Evolutionary conservation across 2,888 invertebrate species (phyloP), one percentile per base, ranked within the genome.

Genomic region (Diadegma fenestrale): DNA sequence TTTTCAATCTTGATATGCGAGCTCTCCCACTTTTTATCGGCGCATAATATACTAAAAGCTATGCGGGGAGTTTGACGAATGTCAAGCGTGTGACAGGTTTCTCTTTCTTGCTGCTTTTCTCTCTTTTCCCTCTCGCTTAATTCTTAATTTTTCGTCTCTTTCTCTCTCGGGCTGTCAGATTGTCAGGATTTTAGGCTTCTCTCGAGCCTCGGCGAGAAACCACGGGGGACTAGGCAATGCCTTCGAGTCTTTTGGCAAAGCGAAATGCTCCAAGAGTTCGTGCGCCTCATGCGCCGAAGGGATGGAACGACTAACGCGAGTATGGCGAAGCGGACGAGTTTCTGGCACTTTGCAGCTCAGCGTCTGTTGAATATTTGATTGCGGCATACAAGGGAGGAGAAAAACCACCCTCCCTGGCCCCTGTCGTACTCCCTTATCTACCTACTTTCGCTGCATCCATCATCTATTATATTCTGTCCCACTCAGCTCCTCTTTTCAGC

Each of bases 311-410:
- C 63, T 66, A 63, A 82, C 66, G 78, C 63, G 66, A 82, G 78
- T 71, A 82, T 72, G 45, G 78, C 64, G 80, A 71, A 76, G 79
- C 83, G 88, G 87, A 90, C 88, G 90, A 90, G 91, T 91, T 91
- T 91, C 91, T 91, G 89, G 86, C 91, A 91, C 91, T 91, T 91
- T 89, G 88, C 91, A 90, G 89, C 89, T 90, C 90, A 89, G 87
- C 91, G 89, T 91, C 90, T 88, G 88, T 89, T 91, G 91, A 91
- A 91, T 91, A 91, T 91, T 91, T 91, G 89, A 91, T 91, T 89
- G 87, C 78, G 80, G 79, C 80, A 45, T 33, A 43, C 64, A 19
- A 76, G 63, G 63, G 33, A 43, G 51, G n/a, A 54, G 64, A 80
- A 75, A 75, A 51, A 58, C 58, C 26, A 26, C 26, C 58, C 26